phyloP scores from a whole-genome alignment of 2,888 invertebrate genomes.

The Eilema caniola region DNA sequence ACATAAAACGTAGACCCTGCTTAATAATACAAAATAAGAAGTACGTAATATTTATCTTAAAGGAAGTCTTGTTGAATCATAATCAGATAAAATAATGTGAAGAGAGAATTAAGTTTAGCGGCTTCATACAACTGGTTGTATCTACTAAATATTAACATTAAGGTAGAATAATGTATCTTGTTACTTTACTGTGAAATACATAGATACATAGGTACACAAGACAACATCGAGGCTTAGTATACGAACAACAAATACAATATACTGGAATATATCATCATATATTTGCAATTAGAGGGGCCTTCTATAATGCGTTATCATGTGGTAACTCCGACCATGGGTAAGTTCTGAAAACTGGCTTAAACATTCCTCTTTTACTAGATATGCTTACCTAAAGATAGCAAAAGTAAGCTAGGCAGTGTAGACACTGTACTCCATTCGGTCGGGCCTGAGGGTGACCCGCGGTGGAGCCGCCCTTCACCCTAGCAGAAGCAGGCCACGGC shows the following conservation, averaged over 20 bases:
- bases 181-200: conserved; percentile 24
- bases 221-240: conserved; percentile 25
- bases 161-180: conserved; percentile 29
- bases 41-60: conserved; percentile 59
- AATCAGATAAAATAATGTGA: conserved; percentile 46
- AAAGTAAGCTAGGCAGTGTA: background rate
- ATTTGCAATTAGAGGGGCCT: conserved; percentile 34
- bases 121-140: conserved; percentile 36
- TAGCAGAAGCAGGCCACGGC: too few species aligned
- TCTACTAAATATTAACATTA: conserved; percentile 43
- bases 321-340: background rate
- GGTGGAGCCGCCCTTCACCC: too few species aligned
- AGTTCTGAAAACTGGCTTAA: background rate
- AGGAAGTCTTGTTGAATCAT: conserved; percentile 54
- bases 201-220: conserved; percentile 22
- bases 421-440: too few species aligned
- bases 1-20: conserved; percentile 83
- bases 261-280: conserved; percentile 44
- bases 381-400: background rate
- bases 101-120: conserved; percentile 39
- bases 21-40: conserved; percentile 73
- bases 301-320: conserved; percentile 25
- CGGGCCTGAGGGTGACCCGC: too few species aligned
- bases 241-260: conserved; percentile 39
- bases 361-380: background rate